Conservation (phyloP, 2,888 invertebrate genomes). For the Rhingia rostrata region DNA sequence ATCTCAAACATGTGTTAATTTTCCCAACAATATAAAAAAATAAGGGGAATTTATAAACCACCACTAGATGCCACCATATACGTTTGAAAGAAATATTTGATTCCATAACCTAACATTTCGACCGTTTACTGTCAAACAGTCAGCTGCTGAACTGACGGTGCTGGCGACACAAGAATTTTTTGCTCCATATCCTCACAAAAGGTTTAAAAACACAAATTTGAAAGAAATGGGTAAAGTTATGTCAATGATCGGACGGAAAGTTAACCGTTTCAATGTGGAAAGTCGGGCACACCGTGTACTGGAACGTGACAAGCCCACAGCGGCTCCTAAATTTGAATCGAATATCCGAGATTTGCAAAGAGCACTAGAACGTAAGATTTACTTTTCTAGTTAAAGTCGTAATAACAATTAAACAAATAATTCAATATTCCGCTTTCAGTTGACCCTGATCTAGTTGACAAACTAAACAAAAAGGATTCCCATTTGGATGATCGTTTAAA, state of each 20-base stretch:
- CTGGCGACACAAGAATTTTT: slow-evolving; percentile 6
- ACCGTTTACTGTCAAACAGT: slow-evolving; percentile 24
- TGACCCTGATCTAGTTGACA: slow-evolving; percentile 86
- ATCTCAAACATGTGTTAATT: not conserved
- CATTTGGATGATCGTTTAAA: slow-evolving; percentile 87
- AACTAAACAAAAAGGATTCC: slow-evolving; percentile 86
- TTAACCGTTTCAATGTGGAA: slow-evolving; percentile 89
- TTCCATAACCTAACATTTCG: slow-evolving; percentile 40
- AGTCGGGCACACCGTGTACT: slow-evolving; percentile 89
- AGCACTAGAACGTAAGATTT: slow-evolving; percentile 84
- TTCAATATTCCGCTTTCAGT: slow-evolving; percentile 77
- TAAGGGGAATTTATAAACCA: not conserved
- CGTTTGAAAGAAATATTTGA: not conserved
- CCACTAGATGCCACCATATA: slow-evolving; percentile 43
- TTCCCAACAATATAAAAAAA: not conserved
- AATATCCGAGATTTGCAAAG: slow-evolving; percentile 86
- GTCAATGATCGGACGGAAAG: slow-evolving; percentile 85
- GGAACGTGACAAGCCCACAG: slow-evolving; percentile 86
- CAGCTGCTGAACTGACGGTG: slow-evolving; percentile 30
- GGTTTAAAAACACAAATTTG: slow-evolving; percentile 19
- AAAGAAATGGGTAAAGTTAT: slow-evolving; percentile 87
- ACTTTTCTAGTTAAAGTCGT: not conserved
- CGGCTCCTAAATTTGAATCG: slow-evolving; percentile 88
- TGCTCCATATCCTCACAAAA: slow-evolving; percentile 2
- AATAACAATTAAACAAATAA: not conserved